Percentiles rank a stretch among this genome's conserved stretches.
Evolutionary conservation across 2,888 invertebrate species (phyloP).

Genomic region (Notocelia uddmanniana): DNA sequence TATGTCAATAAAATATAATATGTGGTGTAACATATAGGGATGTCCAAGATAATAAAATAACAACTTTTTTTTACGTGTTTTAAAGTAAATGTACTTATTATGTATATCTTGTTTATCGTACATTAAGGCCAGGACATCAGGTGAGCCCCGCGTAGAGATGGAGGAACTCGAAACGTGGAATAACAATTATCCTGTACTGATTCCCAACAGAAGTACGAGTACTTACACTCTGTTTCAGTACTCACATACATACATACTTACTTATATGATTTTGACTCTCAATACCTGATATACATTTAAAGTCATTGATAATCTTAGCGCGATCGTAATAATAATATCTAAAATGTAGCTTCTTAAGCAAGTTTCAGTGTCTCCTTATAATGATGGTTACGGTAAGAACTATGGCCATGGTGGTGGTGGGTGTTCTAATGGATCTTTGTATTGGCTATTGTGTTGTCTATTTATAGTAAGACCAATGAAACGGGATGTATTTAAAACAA

Average conservation of each 20-base stretch:
- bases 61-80: not conserved
- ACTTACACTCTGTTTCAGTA: too few species aligned
- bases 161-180: not conserved
- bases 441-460: not conserved
- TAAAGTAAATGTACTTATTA: slow-evolving; percentile 13
- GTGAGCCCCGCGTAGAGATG: slow-evolving; percentile 46
- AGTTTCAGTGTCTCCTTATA: not conserved
- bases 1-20: slow-evolving; percentile 50
- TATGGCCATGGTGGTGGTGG: not conserved
- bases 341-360: not conserved
- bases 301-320: too few species aligned
- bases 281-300: too few species aligned
- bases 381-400: not conserved
- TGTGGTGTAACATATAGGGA: not conserved
- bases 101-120: slow-evolving; percentile 40
- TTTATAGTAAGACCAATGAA: not conserved
- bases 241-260: too few species aligned
- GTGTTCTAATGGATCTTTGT: not conserved
- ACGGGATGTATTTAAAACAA: not conserved
- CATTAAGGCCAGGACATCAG: slow-evolving; percentile 48
- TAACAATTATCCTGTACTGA: not conserved
- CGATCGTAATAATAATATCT: too few species aligned
- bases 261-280: too few species aligned
- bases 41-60: not conserved
- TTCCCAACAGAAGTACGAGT: too few species aligned